Conservation (phyloP, 2,797 vertebrate species). For the Pantherophis alleghaniensis region DNA sequence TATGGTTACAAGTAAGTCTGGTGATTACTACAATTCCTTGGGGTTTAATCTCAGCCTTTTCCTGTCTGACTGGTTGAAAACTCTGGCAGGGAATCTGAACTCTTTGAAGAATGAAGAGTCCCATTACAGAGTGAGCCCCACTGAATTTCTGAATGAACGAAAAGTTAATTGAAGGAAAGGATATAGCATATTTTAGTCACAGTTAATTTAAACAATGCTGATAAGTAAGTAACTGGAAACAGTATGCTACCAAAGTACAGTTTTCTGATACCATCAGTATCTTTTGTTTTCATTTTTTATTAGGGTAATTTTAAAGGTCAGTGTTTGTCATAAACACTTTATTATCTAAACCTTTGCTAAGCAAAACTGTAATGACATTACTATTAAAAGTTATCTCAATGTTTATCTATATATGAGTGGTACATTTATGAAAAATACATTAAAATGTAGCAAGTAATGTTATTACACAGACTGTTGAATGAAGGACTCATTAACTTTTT, state of each 20-base stretch:
- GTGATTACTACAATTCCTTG: slow-evolving; percentile 60
- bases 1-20: slow-evolving; percentile 63
- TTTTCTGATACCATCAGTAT: slow-evolving; percentile 60
- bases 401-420: slow-evolving; percentile 40
- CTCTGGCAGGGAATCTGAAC: slow-evolving; percentile 64
- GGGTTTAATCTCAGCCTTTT: slow-evolving; percentile 60
- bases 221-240: slow-evolving; percentile 66
- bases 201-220: slow-evolving; percentile 66
- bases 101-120: slow-evolving; percentile 74
- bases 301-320: slow-evolving; percentile 55
- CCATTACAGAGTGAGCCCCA: slow-evolving; percentile 70
- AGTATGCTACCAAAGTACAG: slow-evolving; percentile 52
- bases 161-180: slow-evolving; percentile 76
- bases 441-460: not conserved
- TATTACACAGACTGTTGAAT: slow-evolving; percentile 26
- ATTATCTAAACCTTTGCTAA: slow-evolving; percentile 61
- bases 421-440: slow-evolving; percentile 45
- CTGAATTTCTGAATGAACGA: slow-evolving; percentile 77
- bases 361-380: slow-evolving; percentile 60
- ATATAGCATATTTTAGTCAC: slow-evolving; percentile 65
- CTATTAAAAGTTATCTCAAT: slow-evolving; percentile 56
- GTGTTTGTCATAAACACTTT: slow-evolving; percentile 59
- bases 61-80: slow-evolving; percentile 68
- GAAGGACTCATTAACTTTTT: not conserved
- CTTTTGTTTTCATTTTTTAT: slow-evolving; percentile 58